Evolutionary conservation across 1,140 invertebrate genomes (phyloP), one percentile per base, ranked within the genome.

Genomic region (Scaptomyza montana): DNA sequence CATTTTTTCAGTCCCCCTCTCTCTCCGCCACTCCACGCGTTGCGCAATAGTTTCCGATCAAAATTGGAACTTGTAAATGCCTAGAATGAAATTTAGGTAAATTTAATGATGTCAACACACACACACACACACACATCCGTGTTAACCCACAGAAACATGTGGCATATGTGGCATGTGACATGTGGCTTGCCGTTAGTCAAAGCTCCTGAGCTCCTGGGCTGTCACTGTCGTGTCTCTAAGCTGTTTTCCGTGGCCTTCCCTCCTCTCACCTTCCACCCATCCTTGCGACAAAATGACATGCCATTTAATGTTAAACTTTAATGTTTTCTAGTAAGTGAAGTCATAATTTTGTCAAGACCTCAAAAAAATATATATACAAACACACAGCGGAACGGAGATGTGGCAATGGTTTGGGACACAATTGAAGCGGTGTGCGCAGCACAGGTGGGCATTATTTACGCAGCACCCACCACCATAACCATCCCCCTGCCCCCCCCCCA

Each of bases 221-320:
- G 16, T 1, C 16, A 16, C 16, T 70, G 60, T 75, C 54, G 55
- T 65, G 68, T 84, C 57, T 77, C 39, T 77, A 72, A 59, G 70
- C 65, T 67, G 72, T 69, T 36, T 36, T 78, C 60, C 84, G 67
- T 61, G 60, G 56, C 75, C 84, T 39, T 39, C 30, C 30, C 30
- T 8, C 33, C 33, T 0, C 33, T 2, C 8, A 6, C 33, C 33
- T 43, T 12, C 12, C 39, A n/a, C 12, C 2, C 36, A 9, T 3
- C 8, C 36, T 9, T 12, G 2, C 2, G 9, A 6, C 28, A 43
- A 89, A 89, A 89, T 87, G 84, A 87, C 84, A 87, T 87, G 84
- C 84, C 84, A 87, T 87, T 87, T 87, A 87, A 87, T 89, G 85
- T 89, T 89, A 84, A 89, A 89, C 84, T 87, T 87, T 87, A 87